Percentiles rank a stretch among this genome's conserved stretches.
Evolutionary conservation across 2,113 vertebrate species (phyloP).

Genomic region (Nannobrachium achirus): DNA sequence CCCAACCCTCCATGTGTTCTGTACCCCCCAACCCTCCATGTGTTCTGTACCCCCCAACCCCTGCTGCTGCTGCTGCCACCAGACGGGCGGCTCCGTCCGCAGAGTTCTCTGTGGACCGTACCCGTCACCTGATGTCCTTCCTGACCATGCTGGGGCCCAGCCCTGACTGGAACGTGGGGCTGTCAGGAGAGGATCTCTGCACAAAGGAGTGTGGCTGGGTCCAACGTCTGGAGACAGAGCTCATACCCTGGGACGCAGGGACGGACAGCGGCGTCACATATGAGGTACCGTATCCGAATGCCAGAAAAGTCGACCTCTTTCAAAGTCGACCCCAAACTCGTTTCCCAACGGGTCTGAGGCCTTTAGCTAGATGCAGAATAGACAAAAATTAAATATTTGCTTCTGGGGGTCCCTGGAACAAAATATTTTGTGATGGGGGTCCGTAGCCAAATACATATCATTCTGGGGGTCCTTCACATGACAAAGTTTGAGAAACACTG

Average conservation of each 20-base stretch:
- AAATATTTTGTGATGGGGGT: no score
- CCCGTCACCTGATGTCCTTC: constrained; percentile 95
- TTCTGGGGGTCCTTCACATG: no score
- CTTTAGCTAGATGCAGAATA: no score
- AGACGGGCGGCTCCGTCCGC: constrained; percentile 95
- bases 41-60: not conserved
- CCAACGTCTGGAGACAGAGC: constrained; percentile 88
- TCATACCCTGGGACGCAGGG: constrained; percentile 97
- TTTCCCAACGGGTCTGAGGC: no score
- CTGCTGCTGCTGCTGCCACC: not conserved
- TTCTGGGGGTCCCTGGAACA: no score
- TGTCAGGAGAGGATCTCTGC: constrained; percentile 93
- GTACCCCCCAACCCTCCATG: not conserved
- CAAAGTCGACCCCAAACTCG: no score
- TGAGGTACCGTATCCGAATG: constrained; percentile 83
- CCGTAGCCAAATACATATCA: no score
- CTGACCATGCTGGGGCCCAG: constrained; percentile 97
- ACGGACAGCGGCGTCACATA: constrained; percentile 93
- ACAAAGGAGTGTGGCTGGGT: constrained; percentile 98
- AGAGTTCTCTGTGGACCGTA: constrained; percentile 94
- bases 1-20: not conserved
- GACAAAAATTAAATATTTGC: no score
- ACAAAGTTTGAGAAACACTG: no score
- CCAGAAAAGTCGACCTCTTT: no score
- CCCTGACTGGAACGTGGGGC: constrained; percentile 96